Evolutionary conservation across 2,797 vertebrate species (phyloP).

Genomic region (Neopelma chrysocephalum): DNA sequence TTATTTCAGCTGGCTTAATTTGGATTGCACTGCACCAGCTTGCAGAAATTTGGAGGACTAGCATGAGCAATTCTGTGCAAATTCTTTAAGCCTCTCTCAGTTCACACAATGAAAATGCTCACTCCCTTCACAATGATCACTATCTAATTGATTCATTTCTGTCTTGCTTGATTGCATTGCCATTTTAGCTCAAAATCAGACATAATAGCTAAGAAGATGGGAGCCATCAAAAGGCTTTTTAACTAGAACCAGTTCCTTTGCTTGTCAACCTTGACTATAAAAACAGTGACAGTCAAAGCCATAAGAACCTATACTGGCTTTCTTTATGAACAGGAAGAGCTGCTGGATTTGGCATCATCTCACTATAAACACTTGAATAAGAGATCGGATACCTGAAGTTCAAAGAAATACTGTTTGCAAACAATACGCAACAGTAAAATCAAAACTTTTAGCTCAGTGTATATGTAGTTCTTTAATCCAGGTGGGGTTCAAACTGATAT

Average conservation of each 20-base stretch:
- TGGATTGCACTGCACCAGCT: background rate
- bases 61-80: background rate
- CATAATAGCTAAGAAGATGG: background rate
- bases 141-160: slow-evolving; percentile 28
- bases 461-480: slow-evolving; percentile 40
- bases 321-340: background rate
- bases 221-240: background rate
- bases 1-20: background rate
- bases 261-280: background rate
- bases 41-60: background rate
- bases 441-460: background rate
- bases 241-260: background rate
- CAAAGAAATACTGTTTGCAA: background rate
- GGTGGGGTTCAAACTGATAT: slow-evolving; percentile 48
- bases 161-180: slow-evolving; percentile 35
- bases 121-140: background rate
- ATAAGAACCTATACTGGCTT: background rate
- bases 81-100: background rate
- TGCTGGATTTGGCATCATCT: background rate
- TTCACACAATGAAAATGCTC: background rate
- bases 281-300: background rate
- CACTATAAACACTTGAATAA: background rate
- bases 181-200: slow-evolving; percentile 32
- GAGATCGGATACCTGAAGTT: background rate
- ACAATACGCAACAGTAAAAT: background rate